A percentile compares a stretch with the other conserved stretches of the same genome.
These are phyloP conservation scores for Cepphus grylle DNA, from an alignment of 2,113 vertebrate species.

Conservation along the genomic window DNA sequence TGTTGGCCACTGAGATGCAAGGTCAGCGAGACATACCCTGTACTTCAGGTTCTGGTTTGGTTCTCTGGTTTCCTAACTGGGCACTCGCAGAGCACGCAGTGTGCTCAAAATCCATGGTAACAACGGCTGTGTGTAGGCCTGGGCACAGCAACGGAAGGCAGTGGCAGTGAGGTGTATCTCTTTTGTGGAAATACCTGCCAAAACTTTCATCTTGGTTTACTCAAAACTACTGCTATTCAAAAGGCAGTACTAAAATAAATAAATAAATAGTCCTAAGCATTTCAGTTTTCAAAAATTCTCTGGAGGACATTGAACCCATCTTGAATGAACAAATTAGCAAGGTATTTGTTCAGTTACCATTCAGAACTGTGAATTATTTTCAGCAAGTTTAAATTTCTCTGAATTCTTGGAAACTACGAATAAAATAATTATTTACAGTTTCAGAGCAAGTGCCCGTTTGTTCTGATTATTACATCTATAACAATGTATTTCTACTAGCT, in stretches of 20 bases:
- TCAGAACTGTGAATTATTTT: background rate
- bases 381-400: background rate
- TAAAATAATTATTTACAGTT: background rate
- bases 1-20: background rate
- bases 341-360: background rate
- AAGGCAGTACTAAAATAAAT: background rate
- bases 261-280: background rate
- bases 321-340: background rate
- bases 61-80: background rate
- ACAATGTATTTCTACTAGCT: background rate
- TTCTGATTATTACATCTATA: background rate
- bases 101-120: background rate
- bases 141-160: background rate
- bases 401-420: background rate
- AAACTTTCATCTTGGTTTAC: background rate
- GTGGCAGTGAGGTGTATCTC: background rate
- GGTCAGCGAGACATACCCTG: background rate
- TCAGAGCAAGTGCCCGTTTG: background rate
- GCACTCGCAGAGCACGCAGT: rapidly evolving
- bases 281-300: background rate
- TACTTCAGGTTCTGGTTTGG: background rate
- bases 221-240: background rate
- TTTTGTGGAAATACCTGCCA: background rate
- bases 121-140: rapidly evolving
- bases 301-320: background rate